phyloP scores from a whole-genome alignment of 92 coral and sea anemone species.

The Porites rus region DNA sequence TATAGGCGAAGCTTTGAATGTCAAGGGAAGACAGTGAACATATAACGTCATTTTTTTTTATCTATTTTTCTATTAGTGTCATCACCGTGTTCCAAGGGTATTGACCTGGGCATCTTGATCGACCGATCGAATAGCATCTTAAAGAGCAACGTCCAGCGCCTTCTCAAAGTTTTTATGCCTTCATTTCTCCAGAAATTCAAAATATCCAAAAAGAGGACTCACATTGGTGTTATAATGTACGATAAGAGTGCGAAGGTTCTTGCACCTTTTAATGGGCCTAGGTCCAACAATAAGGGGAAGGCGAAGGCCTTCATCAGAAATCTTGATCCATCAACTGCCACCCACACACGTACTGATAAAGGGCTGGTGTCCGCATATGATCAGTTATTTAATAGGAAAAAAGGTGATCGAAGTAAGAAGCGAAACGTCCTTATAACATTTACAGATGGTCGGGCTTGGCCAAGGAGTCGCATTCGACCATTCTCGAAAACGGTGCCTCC shows the following conservation, averaged over 20 bases:
- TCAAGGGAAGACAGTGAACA: background rate
- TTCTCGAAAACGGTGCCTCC: conserved; percentile 18
- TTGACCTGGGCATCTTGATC: conserved; percentile 43
- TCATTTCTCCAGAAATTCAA: background rate
- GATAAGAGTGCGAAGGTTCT: background rate
- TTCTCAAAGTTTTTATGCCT: conserved; percentile 12
- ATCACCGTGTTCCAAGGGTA: conserved; percentile 30
- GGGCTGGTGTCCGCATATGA: background rate
- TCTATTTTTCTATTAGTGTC: background rate
- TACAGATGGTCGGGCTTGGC: conserved; percentile 39
- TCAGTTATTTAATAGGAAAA: background rate
- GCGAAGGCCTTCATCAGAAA: background rate
- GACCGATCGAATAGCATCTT: conserved; percentile 29
- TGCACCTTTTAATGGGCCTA: background rate
- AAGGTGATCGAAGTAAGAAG: conserved; percentile 11
- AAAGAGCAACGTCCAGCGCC: conserved; percentile 1
- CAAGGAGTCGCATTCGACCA: background rate
- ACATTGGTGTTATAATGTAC: conserved; percentile 13
- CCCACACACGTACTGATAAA: conserved; percentile 28
- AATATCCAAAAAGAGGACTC: conserved; percentile 10
- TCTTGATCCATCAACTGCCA: background rate
- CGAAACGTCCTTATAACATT: conserved; percentile 44
- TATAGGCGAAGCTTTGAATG: too few relatives aligned
- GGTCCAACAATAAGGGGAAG: background rate
- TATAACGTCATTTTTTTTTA: background rate